phyloP scores from a whole-genome alignment of 2,797 vertebrate genomes.

The Botia kubotai region DNA sequence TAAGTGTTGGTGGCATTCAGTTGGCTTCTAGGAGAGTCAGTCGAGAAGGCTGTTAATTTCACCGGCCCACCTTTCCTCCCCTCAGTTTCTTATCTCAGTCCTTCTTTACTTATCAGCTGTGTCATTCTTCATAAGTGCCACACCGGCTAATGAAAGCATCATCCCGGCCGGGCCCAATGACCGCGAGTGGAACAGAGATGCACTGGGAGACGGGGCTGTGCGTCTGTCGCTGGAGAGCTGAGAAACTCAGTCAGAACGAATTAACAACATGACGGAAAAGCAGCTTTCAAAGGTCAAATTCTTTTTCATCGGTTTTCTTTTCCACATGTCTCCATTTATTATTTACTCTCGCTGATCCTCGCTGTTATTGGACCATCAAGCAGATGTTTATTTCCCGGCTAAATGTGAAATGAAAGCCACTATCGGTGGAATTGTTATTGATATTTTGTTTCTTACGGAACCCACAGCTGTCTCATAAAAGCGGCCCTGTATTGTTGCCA shows the following conservation, averaged over 20 bases:
- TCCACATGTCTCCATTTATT: conserved; percentile 46
- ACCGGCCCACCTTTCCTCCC: conserved; percentile 75
- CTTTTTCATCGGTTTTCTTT: conserved; percentile 31
- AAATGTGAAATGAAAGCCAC: conserved; percentile 33
- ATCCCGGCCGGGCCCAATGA: conserved; percentile 72
- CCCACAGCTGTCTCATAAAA: conserved; percentile 14
- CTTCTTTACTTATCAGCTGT: conserved; percentile 20
- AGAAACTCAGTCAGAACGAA: conserved; percentile 47
- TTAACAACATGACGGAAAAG: conserved; percentile 37
- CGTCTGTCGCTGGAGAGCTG: conserved; percentile 51
- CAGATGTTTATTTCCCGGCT: conserved; percentile 47
- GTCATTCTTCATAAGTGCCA: conserved; percentile 76
- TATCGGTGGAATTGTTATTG: conserved; percentile 42
- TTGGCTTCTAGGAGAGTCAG: conserved; percentile 56
- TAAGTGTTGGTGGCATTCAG: conserved; percentile 73
- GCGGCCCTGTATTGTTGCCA: conserved; percentile 5
- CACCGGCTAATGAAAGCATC: conserved; percentile 72
- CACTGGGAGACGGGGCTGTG: conserved; percentile 51
- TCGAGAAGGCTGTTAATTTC: conserved; percentile 78
- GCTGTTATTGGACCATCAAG: conserved; percentile 42
- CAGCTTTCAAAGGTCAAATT: conserved; percentile 47
- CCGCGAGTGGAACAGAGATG: conserved; percentile 71
- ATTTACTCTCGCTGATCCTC: conserved; percentile 35
- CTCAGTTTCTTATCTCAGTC: conserved; percentile 76
- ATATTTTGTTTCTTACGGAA: conserved; percentile 15